phyloP scores from a whole-genome alignment of 30 jellyfish, hydroid and myxozoan genomes.

The Sanderia malayensis region DNA sequence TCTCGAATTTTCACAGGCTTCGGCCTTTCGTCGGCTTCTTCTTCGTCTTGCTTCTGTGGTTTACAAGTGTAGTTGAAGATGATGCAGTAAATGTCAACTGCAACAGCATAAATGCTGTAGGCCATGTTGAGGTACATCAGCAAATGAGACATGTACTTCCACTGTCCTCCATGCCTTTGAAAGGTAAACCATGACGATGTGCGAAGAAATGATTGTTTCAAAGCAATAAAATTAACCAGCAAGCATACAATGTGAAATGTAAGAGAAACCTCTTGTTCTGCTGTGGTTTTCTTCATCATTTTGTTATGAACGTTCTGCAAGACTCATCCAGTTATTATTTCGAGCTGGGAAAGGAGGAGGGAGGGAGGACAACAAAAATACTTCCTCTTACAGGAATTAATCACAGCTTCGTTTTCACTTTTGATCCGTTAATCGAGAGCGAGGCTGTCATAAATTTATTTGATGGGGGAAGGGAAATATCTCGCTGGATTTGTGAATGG shows the following conservation, averaged over 20 bases:
- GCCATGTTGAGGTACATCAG: slow-evolving; percentile 18
- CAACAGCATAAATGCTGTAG: slow-evolving; percentile 29
- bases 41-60: slow-evolving; percentile 19
- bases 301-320: no score
- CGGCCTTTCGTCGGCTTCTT: slow-evolving; percentile 29
- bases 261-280: slow-evolving; percentile 58
- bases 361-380: no score
- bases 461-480: no score
- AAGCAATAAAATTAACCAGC: slow-evolving; percentile 10
- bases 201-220: slow-evolving; percentile 3
- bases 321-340: no score
- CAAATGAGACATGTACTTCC: slow-evolving; percentile 57
- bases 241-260: slow-evolving; percentile 29
- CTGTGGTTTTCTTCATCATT: slow-evolving; percentile 61
- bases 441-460: no score
- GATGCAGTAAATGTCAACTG: slow-evolving; percentile 44
- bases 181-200: slow-evolving; percentile 42
- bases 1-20: slow-evolving; percentile 23
- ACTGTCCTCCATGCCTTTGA: slow-evolving; percentile 54
- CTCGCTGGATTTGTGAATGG: no score
- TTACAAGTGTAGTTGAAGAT: slow-evolving; percentile 23
- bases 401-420: no score
- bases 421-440: no score
- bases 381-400: no score
- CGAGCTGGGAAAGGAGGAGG: no score